Conservation (phyloP, 2,888 invertebrate genomes). For the Adineta ricciae region DNA sequence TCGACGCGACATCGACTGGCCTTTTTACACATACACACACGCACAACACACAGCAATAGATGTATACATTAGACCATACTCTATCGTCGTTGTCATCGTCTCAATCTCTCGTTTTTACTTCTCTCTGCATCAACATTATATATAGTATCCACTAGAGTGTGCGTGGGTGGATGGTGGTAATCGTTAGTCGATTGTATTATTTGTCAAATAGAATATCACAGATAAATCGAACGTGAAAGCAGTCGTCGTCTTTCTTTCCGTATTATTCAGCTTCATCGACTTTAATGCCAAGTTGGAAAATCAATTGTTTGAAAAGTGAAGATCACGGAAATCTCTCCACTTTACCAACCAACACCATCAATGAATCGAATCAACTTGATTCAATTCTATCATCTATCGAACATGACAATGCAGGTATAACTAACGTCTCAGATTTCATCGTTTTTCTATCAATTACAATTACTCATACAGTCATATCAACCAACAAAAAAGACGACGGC, state of each 20-base stretch:
- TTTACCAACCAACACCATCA: not conserved
- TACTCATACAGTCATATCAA: too few species aligned
- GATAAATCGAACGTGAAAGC: not conserved
- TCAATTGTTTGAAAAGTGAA: not conserved
- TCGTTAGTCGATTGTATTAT: not conserved
- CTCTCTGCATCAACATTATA: not conserved
- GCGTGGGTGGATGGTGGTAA: not conserved
- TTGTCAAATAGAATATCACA: not conserved
- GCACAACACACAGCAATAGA: not conserved
- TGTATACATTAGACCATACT: not conserved
- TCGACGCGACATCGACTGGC: not conserved
- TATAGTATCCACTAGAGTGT: not conserved
- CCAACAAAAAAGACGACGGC: too few species aligned
- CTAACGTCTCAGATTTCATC: too few species aligned
- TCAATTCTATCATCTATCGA: not conserved
- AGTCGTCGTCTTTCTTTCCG: not conserved
- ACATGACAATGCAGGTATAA: too few species aligned
- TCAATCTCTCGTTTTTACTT: not conserved
- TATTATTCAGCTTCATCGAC: not conserved
- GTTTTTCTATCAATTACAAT: too few species aligned
- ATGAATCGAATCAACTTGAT: not conserved
- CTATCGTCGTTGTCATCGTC: not conserved
- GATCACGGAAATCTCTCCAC: not conserved
- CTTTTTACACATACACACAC: not conserved
- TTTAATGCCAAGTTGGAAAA: constrained; percentile 3